Percentiles rank a stretch among this genome's conserved stretches.
Evolutionary conservation across 2,888 invertebrate genomes (phyloP).

Genomic region (Callosobruchus maculatus): DNA sequence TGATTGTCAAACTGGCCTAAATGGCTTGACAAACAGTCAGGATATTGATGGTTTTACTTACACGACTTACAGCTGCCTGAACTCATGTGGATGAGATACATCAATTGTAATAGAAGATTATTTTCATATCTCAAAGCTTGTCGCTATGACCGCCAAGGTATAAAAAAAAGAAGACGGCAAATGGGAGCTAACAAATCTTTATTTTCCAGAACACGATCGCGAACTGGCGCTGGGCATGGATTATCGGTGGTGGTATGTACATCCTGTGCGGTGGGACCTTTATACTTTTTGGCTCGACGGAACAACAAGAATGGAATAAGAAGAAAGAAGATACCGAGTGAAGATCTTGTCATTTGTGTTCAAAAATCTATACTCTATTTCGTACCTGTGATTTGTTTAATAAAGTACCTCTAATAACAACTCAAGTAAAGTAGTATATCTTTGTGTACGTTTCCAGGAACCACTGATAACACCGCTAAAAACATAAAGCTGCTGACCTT

Average conservation of each 20-base stretch:
- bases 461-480: too few species aligned
- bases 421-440: background rate
- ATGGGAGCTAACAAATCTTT: too few species aligned
- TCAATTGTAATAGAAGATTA: too few species aligned
- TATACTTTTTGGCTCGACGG: conserved; percentile 12
- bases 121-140: too few species aligned
- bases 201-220: conserved; percentile 7
- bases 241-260: conserved; percentile 12
- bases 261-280: conserved; percentile 7
- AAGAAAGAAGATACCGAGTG: conserved; percentile 2
- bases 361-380: background rate
- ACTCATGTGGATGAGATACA: too few species aligned
- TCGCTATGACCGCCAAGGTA: too few species aligned
- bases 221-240: conserved; percentile 12
- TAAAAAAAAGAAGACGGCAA: too few species aligned
- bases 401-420: background rate
- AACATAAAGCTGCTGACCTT: too few species aligned
- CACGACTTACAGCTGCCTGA: too few species aligned
- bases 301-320: conserved; percentile 15
- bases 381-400: background rate
- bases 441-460: background rate
- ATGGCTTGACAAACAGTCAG: too few species aligned
- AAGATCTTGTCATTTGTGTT: background rate
- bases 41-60: too few species aligned
- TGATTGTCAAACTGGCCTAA: too few species aligned